phyloP scores from a whole-genome alignment of 2,113 vertebrate species.

The Chloropsis hardwickii region DNA sequence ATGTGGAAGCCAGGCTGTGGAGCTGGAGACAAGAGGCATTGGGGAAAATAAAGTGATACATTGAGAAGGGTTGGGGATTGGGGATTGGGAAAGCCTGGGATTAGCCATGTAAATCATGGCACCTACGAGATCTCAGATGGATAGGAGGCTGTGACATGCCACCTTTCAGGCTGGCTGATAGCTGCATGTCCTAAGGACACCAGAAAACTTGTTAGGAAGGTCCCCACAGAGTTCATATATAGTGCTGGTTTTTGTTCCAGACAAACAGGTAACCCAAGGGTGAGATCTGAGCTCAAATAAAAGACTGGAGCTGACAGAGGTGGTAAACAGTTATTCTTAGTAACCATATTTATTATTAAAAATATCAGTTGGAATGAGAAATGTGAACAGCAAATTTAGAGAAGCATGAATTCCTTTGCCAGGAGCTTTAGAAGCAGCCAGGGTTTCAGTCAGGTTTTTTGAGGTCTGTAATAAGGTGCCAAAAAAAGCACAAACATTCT shows the following conservation, averaged over 20 bases:
- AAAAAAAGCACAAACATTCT: slow-evolving; percentile 58
- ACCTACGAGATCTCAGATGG: rapidly evolving
- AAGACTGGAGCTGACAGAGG: background rate
- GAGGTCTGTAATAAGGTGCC: slow-evolving; percentile 45
- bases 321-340: slow-evolving; percentile 49
- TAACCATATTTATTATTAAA: slow-evolving; percentile 36
- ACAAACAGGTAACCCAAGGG: background rate
- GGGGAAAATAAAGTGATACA: background rate
- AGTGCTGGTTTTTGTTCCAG: background rate
- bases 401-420: slow-evolving; percentile 35
- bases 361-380: background rate
- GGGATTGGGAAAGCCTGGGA: background rate
- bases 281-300: background rate
- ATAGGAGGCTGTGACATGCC: background rate
- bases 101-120: background rate
- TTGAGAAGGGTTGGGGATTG: background rate
- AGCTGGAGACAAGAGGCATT: background rate
- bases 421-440: slow-evolving; percentile 23
- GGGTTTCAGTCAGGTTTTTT: slow-evolving; percentile 34
- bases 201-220: background rate
- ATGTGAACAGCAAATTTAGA: background rate
- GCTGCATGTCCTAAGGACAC: background rate
- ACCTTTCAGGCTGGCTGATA: background rate
- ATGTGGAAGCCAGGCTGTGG: background rate
- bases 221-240: background rate